Percentiles rank a stretch among this genome's conserved stretches.
These are phyloP conservation scores for Cordilura impudica DNA, from an alignment of 2,888 invertebrate species.

Conservation along the genomic window DNA sequence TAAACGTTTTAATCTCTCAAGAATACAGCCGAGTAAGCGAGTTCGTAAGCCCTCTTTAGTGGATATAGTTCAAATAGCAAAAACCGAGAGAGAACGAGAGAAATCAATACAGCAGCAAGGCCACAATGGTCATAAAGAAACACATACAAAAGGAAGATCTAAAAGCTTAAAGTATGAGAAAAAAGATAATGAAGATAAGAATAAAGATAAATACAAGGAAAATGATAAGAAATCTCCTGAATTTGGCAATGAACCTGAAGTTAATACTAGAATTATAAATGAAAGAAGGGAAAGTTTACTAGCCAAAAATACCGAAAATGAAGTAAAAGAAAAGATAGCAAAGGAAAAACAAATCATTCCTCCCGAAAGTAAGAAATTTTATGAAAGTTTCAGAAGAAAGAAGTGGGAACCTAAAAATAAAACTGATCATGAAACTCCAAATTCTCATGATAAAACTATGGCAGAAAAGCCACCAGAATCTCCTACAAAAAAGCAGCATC, in stretches of 20 bases:
- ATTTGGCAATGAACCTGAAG: constrained; percentile 73
- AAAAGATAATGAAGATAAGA: constrained; percentile 53
- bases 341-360: constrained; percentile 14
- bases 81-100: constrained; percentile 71
- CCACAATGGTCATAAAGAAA: constrained; percentile 65
- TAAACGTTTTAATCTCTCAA: constrained; percentile 69
- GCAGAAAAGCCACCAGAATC: background rate
- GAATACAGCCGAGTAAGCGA: constrained; percentile 72
- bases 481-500: background rate
- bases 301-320: constrained; percentile 68
- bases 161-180: constrained; percentile 70
- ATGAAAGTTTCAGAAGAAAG: constrained; percentile 49
- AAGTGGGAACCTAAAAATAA: constrained; percentile 45
- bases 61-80: constrained; percentile 76
- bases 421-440: background rate
- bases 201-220: constrained; percentile 40
- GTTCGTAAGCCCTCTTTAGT: constrained; percentile 75
- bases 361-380: constrained; percentile 33
- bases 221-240: constrained; percentile 58
- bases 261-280: constrained; percentile 73
- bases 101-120: constrained; percentile 57
- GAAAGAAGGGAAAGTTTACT: constrained; percentile 75
- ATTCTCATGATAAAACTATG: background rate
- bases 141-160: constrained; percentile 72
- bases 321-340: constrained; percentile 45